phyloP scores from a whole-genome alignment of 2,797 vertebrate genomes.

The Enteromius treurensis region DNA sequence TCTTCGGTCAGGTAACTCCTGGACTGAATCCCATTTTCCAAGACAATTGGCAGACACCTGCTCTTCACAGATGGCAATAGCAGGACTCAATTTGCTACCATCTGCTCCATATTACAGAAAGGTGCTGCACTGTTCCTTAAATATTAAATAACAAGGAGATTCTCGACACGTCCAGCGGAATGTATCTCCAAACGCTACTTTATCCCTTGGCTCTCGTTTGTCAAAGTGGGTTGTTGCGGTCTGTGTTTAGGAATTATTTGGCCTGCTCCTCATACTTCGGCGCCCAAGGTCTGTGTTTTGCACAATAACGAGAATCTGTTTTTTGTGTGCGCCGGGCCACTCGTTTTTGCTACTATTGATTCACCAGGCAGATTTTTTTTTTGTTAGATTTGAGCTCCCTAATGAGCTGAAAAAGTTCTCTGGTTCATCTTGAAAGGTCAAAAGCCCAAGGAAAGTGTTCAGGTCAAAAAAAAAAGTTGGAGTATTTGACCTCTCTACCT shows the following conservation, averaged over 20 bases:
- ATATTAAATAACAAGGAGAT: slow-evolving; percentile 42
- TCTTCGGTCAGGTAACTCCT: slow-evolving; percentile 69
- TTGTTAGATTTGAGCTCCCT: slow-evolving; percentile 41
- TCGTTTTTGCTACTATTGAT: slow-evolving; percentile 40
- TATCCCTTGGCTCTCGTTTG: slow-evolving; percentile 48
- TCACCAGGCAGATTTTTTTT: slow-evolving; percentile 26
- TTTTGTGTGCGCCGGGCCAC: background rate
- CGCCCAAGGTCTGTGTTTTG: slow-evolving; percentile 43
- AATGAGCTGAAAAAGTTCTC: slow-evolving; percentile 44
- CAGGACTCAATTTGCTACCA: slow-evolving; percentile 52
- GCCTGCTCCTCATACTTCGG: slow-evolving; percentile 23
- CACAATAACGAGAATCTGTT: slow-evolving; percentile 39
- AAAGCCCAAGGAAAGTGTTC: slow-evolving; percentile 51
- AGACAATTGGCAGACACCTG: slow-evolving; percentile 85
- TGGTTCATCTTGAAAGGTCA: slow-evolving; percentile 51
- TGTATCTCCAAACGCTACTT: slow-evolving; percentile 15
- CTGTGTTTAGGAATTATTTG: slow-evolving; percentile 42
- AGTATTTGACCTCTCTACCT: slow-evolving; percentile 37
- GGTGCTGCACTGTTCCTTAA: slow-evolving; percentile 57
- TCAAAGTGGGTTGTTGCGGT: slow-evolving; percentile 16
- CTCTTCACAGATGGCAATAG: slow-evolving; percentile 80
- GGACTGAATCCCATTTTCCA: slow-evolving; percentile 74
- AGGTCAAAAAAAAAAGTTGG: slow-evolving; percentile 34
- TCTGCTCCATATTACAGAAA: slow-evolving; percentile 60
- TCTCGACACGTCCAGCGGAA: slow-evolving; percentile 26